These are phyloP conservation scores for Drosophila nr. perissopoda DNA, from an alignment of 2,888 invertebrate species.

Conservation along the genomic window DNA sequence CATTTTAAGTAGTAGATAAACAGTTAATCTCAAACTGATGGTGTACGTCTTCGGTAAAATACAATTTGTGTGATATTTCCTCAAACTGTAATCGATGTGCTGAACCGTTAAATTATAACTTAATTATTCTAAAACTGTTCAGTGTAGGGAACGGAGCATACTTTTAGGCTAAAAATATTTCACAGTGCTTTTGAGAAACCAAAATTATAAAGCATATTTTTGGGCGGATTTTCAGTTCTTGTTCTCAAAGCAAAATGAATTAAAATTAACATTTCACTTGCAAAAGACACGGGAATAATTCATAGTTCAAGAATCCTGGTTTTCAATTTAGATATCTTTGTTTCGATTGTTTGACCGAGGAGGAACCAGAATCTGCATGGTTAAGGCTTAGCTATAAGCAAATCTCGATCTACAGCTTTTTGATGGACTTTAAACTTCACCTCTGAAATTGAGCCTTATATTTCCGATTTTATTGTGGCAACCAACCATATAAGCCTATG, in stretches of 20 bases:
- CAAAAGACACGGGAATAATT: background rate
- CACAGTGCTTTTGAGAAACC: no score
- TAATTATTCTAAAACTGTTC: accelerated
- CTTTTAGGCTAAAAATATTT: background rate
- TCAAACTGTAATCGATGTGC: background rate
- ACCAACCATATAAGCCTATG: background rate
- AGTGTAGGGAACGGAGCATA: accelerated
- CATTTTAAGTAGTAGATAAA: background rate
- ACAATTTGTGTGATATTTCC: no score
- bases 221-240: no score
- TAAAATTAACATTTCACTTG: background rate
- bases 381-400: background rate
- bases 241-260: background rate
- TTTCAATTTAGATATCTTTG: background rate
- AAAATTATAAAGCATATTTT: background rate
- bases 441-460: background rate
- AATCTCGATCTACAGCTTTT: background rate
- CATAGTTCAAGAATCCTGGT: background rate
- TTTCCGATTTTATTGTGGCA: background rate
- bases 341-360: background rate
- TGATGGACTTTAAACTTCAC: background rate
- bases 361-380: background rate
- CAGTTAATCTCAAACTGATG: background rate
- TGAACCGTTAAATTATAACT: background rate
- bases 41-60: background rate